Conservation (phyloP, 2,888 invertebrate genomes). For the Plebejus melissa region DNA sequence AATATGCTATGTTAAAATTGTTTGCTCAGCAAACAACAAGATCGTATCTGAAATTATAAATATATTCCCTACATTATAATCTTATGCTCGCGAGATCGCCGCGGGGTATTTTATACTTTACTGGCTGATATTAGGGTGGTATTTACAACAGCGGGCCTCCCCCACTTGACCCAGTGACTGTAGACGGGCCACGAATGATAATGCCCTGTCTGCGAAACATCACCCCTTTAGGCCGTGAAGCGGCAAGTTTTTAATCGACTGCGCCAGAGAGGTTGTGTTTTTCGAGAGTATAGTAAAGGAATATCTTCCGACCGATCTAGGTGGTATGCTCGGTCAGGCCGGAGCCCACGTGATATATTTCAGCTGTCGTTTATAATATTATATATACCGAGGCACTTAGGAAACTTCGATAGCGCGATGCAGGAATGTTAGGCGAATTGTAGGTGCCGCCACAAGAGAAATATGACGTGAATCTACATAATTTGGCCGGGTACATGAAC, state of each 20-base stretch:
- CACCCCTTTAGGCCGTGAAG: conserved; percentile 2
- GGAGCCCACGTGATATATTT: too few species aligned
- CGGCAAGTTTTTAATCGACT: neutral
- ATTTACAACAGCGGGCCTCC: neutral
- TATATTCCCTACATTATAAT: neutral
- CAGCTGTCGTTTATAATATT: too few species aligned
- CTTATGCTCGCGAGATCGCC: neutral
- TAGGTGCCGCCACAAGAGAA: too few species aligned
- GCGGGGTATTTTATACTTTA: neutral
- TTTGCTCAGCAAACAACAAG: neutral
- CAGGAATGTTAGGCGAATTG: too few species aligned
- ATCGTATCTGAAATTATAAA: conserved; percentile 14
- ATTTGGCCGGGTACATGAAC: too few species aligned
- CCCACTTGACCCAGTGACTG: conserved; percentile 8
- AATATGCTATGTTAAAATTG: neutral
- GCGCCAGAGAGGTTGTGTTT: neutral
- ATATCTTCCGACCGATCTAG: too few species aligned
- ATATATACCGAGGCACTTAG: too few species aligned
- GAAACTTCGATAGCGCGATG: too few species aligned
- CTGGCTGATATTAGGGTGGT: neutral
- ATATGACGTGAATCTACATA: too few species aligned
- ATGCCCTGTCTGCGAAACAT: neutral
- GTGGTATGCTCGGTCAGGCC: too few species aligned
- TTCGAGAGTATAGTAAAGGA: neutral
- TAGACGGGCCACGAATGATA: neutral